Evolutionary conservation across 2,797 vertebrate species (phyloP).

Genomic region (Halcyon badia): DNA sequence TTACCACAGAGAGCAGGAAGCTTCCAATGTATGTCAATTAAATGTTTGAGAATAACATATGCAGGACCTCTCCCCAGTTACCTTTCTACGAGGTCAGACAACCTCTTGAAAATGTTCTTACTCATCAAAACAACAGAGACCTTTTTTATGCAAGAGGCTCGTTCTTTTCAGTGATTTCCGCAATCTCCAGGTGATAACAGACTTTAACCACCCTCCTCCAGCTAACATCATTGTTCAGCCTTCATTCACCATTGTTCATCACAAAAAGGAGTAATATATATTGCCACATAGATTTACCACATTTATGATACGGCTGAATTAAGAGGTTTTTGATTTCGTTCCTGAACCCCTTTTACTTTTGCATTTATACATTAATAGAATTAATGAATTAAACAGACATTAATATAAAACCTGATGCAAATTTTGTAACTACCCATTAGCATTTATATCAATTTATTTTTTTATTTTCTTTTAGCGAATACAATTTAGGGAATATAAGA

Average conservation of each 20-base stretch:
- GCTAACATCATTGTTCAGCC: background rate
- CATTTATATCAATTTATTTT: background rate
- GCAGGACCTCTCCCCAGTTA: background rate
- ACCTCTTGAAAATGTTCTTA: background rate
- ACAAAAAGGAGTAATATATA: background rate
- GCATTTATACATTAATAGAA: background rate
- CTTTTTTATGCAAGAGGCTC: background rate
- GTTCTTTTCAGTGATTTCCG: background rate
- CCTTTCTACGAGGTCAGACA: background rate
- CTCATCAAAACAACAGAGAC: background rate
- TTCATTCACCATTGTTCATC: background rate
- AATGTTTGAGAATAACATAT: background rate
- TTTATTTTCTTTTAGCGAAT: background rate
- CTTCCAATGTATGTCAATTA: background rate
- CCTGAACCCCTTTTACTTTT: background rate
- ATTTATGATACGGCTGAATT: background rate
- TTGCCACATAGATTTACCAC: background rate
- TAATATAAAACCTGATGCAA: background rate
- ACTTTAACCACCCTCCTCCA: background rate
- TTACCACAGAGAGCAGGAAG: conserved; percentile 4
- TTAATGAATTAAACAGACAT: background rate
- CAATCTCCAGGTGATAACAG: background rate
- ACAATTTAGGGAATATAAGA: fast-evolving
- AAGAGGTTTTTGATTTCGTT: background rate
- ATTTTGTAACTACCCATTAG: background rate